phyloP scores from a whole-genome alignment of 2,797 vertebrate genomes.

The Euphonia xanthogaster region DNA sequence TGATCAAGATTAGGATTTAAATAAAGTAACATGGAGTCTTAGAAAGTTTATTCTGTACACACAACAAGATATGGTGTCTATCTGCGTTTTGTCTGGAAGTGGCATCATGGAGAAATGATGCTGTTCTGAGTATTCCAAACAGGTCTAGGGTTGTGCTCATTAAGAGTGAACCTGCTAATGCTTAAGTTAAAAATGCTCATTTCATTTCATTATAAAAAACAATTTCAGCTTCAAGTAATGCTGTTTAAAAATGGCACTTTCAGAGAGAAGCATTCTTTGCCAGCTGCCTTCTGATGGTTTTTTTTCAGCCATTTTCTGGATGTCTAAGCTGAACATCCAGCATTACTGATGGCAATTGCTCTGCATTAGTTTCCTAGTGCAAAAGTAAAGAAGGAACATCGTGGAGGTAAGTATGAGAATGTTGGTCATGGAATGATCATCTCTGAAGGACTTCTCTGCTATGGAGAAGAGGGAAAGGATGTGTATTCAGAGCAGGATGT shows the following conservation, averaged over 20 bases:
- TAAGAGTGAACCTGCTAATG: not conserved
- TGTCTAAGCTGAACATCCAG: not conserved
- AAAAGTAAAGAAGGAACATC: not conserved
- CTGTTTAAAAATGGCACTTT: not conserved
- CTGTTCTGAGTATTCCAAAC: not conserved
- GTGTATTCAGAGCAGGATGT: not conserved
- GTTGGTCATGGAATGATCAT: not conserved
- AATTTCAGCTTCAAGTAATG: not conserved
- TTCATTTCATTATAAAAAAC: not conserved
- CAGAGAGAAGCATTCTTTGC: not conserved
- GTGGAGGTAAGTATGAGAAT: not conserved
- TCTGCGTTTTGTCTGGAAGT: not conserved
- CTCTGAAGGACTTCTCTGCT: not conserved
- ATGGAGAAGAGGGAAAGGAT: not conserved
- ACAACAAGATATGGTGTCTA: fast-evolving
- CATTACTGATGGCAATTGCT: not conserved
- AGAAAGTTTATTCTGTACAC: not conserved
- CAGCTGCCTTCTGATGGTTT: not conserved
- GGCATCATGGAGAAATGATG: not conserved
- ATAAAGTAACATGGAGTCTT: not conserved
- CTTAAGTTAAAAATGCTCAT: not conserved
- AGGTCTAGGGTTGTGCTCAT: not conserved
- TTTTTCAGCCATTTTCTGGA: not conserved
- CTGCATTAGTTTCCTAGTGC: not conserved
- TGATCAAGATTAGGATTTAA: not conserved